phyloP scores from a whole-genome alignment of 1,140 invertebrate species.

The Tyrophagus putrescentiae region DNA sequence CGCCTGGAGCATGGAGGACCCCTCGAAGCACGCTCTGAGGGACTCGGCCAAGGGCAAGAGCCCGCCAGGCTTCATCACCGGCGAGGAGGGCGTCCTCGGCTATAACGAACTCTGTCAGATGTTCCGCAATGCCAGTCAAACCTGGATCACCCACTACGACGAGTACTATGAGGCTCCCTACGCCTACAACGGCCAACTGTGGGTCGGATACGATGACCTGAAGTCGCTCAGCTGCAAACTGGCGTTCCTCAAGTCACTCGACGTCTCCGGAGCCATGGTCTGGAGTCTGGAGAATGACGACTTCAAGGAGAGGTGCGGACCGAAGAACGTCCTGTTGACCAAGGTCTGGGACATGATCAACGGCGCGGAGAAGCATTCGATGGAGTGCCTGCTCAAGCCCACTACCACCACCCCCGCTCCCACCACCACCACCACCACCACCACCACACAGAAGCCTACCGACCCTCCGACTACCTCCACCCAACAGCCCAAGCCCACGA shows the following conservation, averaged over 20 bases:
- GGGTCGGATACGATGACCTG: slow-evolving; percentile 64
- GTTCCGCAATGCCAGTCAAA: neutral
- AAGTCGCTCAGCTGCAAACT: slow-evolving; percentile 44
- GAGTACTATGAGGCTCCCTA: slow-evolving; percentile 14
- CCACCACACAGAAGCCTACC: neutral
- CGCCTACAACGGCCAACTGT: slow-evolving; percentile 55
- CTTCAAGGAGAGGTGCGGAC: slow-evolving; percentile 28
- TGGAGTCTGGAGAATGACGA: slow-evolving; percentile 34
- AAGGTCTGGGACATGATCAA: slow-evolving; percentile 18
- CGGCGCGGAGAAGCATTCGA: slow-evolving; percentile 11
- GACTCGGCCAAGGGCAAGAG: slow-evolving; percentile 66
- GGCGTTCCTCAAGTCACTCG: slow-evolving; percentile 28
- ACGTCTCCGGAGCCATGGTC: slow-evolving; percentile 38
- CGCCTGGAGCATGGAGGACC: slow-evolving; percentile 48
- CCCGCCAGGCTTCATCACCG: slow-evolving; percentile 47
- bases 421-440: neutral
- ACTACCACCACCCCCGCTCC: neutral
- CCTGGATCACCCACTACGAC: slow-evolving; percentile 5
- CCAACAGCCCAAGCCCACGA: neutral
- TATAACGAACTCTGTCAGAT: slow-evolving; percentile 31
- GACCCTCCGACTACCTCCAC: neutral
- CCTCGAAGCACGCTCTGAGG: slow-evolving; percentile 65
- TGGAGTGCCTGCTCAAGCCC: neutral
- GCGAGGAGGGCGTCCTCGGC: slow-evolving; percentile 32
- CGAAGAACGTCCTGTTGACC: slow-evolving; percentile 23